A percentile compares a stretch with the other conserved stretches of the same genome.
Evolutionary conservation across 2,797 vertebrate species (phyloP).

Genomic region (Balearica regulorum): DNA sequence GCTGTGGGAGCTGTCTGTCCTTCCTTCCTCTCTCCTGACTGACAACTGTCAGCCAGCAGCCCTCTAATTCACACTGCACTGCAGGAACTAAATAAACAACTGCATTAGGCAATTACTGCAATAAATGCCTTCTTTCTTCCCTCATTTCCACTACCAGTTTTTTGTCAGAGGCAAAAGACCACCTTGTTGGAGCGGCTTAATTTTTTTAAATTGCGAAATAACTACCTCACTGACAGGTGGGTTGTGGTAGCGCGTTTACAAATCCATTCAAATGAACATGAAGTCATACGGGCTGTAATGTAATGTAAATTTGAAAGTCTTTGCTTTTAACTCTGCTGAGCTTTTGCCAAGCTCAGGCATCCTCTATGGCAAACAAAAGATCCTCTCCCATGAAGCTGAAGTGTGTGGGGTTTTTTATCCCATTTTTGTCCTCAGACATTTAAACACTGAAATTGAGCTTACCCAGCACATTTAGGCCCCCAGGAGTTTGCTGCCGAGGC

Average conservation of each 20-base stretch:
- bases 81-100: constrained; percentile 37
- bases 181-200: neutral
- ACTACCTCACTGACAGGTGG: neutral
- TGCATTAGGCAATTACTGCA: constrained; percentile 23
- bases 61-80: neutral
- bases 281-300: constrained; percentile 2
- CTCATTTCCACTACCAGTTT: neutral
- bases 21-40: neutral
- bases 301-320: constrained; percentile 4
- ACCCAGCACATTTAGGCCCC: neutral
- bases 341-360: neutral
- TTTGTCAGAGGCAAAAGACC: neutral
- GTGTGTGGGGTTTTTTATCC: rapidly evolving
- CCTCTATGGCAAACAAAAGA: neutral
- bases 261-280: neutral
- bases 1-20: neutral
- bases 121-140: constrained; percentile 25
- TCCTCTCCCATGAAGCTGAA: neutral
- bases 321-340: neutral
- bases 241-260: neutral
- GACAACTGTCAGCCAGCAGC: neutral
- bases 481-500: neutral
- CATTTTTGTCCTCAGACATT: neutral
- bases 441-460: neutral
- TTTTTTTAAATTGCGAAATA: constrained; percentile 34